Evolutionary conservation across 1,140 invertebrate species (phyloP), one percentile per base, ranked within the genome.

Genomic region (Platorchestia sp.): DNA sequence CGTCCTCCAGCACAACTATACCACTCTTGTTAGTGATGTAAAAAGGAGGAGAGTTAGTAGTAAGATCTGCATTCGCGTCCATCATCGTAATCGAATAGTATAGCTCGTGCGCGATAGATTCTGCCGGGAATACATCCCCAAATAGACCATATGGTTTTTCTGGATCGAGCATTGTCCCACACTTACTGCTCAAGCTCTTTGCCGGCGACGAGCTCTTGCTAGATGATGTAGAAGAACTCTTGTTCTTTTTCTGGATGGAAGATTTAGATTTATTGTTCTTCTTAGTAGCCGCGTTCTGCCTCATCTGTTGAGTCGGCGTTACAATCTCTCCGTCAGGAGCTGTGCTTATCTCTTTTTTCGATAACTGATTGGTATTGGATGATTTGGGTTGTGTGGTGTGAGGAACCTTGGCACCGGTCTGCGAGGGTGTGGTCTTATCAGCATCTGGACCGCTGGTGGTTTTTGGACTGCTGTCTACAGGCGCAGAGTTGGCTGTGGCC

Each of bases 181-280:
- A 93, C 91, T 93, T 93, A 93, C 91, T 93, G 91, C 91, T 93
- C 45, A 45, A 36, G 45, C 91, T 93, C 45, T 93, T 93, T 0
- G 45, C 91, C 6, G 91, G 91, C 40, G 91, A 93, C 40, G 91
- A 93, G 87, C 87, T 89, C 87, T 41, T 44, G 87, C 87, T 89
- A 3, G 87, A 89, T 6, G 43, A 44, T 0, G 43, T 7, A 40
- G 91, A 10, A 5, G 89, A 7, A 87, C 41, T 45, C 43, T 45
- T 5, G 22, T 42, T 47, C 43, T 40, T 40, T 93, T 45, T 93
- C 45, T 93, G 43, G 43, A 16, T 93, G 43, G 91, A 44, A 40
- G 36, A 19, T n/a, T 45, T 47, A 19, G 91, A 93, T 47, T 93
- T 93, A 27, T 89, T 89, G 87, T 89, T 86, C 36, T 42, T 47